Evolutionary conservation across 1,140 invertebrate genomes (phyloP).

Genomic region (Drosophila nannoptera): DNA sequence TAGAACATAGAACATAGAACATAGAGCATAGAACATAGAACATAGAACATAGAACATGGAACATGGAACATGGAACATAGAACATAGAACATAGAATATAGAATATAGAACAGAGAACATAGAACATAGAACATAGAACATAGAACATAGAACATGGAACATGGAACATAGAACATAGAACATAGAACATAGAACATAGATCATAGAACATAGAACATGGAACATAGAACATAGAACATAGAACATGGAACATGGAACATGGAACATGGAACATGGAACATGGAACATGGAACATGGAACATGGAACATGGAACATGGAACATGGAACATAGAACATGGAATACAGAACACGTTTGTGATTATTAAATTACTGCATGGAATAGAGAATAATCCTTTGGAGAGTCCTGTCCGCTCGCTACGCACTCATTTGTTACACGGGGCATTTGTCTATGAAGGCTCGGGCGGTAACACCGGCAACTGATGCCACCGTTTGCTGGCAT

Average conservation of each 20-base stretch:
- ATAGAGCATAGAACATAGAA: not conserved
- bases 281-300: slow-evolving; percentile 1
- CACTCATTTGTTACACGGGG: slow-evolving; percentile 1
- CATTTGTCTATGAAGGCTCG: slow-evolving; percentile 12
- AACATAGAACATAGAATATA: slow-evolving; percentile 5
- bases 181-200: not conserved
- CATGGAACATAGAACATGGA: not conserved
- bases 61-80: not conserved
- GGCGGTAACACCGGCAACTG: slow-evolving; percentile 26
- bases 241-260: slow-evolving; percentile 4
- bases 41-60: slow-evolving; percentile 1
- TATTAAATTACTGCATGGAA: not conserved
- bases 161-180: slow-evolving; percentile 1
- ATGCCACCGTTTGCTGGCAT: slow-evolving; percentile 32
- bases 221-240: slow-evolving; percentile 4
- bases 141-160: not conserved
- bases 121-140: not conserved
- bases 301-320: slow-evolving; percentile 1
- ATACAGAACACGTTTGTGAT: not conserved
- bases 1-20: not conserved
- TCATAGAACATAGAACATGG: not conserved
- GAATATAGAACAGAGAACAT: slow-evolving; percentile 2
- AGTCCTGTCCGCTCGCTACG: not conserved
- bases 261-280: not conserved
- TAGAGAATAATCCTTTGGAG: not conserved